Base-by-base conservation (phyloP, 1,140 invertebrate species). In the Cotesia typhae region DNA sequence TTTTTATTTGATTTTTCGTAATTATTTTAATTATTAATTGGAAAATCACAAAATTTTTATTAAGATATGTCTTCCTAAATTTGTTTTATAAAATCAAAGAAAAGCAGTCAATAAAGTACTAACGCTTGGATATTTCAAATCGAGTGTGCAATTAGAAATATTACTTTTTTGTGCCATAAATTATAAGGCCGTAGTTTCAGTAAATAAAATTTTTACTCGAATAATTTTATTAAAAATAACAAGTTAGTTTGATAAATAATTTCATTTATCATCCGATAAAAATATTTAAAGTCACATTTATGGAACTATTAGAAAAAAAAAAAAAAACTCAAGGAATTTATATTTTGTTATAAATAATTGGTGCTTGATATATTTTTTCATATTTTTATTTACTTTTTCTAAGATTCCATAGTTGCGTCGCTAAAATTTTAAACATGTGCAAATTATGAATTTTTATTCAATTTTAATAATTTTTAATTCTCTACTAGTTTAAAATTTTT, bases 161-260 rank as follows among this genome's bases (percentile, higher is more conserved):
- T 47, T 47, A 9, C 10, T 80, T 78, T 79, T 77, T 81, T 77
- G 80, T 81, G 80, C 80, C 80, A 81, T 81, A 81, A 79, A 75
- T 78, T 77, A 14, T 37, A 63, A 73, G 61, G 72, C 73, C 60
- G 61, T 70, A 12, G 20, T 53, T 64, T 64, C 63, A 47, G 10
- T 20, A 35, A 17, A 12, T 35, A 14, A 60, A 60, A 20, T 60
- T 36, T 10, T 64, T 37, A 35, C n/a, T 35, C n/a, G 12, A 14
- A n/a, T 1, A 6, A 14, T 17, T 37, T 41, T 37, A 41, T 36
- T 38, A n/a, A 7, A 38, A 17, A 41, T 35, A 52, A 66, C 5
- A 66, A 20, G 53, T 14, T 55, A 4, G 53, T 4, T 1, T 3
- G 41, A 47, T 47, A 47, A 41, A 41, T 41, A 41, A 41, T 41